Percentiles rank a stretch among this genome's conserved stretches.
Conservation (phyloP, 2,888 invertebrate species). For the Dioctria linearis region DNA sequence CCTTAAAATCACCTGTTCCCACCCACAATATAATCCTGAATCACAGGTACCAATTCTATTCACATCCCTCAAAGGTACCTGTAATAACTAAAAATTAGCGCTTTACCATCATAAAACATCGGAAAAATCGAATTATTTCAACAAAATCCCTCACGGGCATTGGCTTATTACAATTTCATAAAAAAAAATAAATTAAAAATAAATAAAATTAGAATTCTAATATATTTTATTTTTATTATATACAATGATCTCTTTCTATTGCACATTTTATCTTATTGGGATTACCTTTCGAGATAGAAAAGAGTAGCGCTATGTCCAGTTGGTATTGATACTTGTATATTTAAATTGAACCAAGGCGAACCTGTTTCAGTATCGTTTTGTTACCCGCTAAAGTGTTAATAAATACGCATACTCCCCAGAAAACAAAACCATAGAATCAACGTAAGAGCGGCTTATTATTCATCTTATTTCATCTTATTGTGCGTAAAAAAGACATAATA, state of each 20-base stretch:
- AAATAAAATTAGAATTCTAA: slow-evolving; percentile 40
- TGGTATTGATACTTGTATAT: no score
- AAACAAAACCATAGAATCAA: background rate
- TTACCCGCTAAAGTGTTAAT: slow-evolving; percentile 14
- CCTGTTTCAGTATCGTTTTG: no score
- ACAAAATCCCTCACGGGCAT: background rate
- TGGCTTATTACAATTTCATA: background rate
- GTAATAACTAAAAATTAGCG: no score
- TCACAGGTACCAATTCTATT: no score
- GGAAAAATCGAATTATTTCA: background rate
- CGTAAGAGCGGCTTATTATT: slow-evolving; percentile 38
- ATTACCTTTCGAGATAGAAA: background rate
- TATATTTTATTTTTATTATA: slow-evolving; percentile 59
- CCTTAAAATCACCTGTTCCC: background rate
- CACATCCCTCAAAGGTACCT: no score
- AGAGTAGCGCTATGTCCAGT: slow-evolving; percentile 17
- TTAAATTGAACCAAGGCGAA: no score
- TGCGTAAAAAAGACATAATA: slow-evolving; percentile 50
- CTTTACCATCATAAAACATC: background rate
- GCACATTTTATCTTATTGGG: slow-evolving; percentile 56
- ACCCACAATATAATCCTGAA: background rate
- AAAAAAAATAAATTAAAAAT: background rate
- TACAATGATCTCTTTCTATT: slow-evolving; percentile 58
- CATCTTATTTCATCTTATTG: slow-evolving; percentile 49
- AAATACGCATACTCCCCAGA: slow-evolving; percentile 14